A percentile compares a stretch with the other conserved stretches of the same genome.
These are phyloP conservation scores for Terrapene triunguis DNA, from an alignment of 2,113 vertebrate species.

Conservation along the genomic window DNA sequence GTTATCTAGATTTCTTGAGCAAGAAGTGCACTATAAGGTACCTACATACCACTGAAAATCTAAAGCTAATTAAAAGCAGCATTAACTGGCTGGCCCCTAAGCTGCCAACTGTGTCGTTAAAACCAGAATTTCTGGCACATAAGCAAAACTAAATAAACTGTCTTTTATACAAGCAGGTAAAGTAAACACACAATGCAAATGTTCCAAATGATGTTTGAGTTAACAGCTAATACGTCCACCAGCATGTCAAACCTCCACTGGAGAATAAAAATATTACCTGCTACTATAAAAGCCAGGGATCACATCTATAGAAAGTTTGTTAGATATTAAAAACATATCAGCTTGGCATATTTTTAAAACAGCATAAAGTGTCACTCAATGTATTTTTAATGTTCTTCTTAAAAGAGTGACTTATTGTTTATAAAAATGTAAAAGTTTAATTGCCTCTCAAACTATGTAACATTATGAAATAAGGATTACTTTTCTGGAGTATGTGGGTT, in stretches of 20 bases:
- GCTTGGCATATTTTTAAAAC: not conserved
- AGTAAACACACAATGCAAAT: not conserved
- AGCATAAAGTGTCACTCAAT: too few relatives aligned
- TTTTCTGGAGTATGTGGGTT: not conserved
- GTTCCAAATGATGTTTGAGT: not conserved
- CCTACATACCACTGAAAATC: not conserved
- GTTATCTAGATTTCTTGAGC: fast-evolving
- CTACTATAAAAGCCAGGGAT: not conserved
- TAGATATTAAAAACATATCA: not conserved
- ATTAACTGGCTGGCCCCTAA: not conserved
- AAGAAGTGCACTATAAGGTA: not conserved
- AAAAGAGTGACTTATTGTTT: not conserved
- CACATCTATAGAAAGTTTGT: not conserved
- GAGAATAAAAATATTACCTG: not conserved
- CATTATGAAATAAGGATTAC: not conserved
- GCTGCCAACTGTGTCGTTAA: not conserved
- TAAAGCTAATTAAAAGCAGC: not conserved
- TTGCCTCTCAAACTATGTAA: not conserved
- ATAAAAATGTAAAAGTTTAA: not conserved
- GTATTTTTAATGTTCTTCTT: not conserved
- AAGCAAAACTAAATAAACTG: not conserved
- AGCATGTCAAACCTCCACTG: not conserved
- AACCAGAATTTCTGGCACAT: not conserved
- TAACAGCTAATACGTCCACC: not conserved
- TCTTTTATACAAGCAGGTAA: not conserved